Evolutionary conservation across 2,797 vertebrate species (phyloP).

Genomic region (Propithecus perrieri): DNA sequence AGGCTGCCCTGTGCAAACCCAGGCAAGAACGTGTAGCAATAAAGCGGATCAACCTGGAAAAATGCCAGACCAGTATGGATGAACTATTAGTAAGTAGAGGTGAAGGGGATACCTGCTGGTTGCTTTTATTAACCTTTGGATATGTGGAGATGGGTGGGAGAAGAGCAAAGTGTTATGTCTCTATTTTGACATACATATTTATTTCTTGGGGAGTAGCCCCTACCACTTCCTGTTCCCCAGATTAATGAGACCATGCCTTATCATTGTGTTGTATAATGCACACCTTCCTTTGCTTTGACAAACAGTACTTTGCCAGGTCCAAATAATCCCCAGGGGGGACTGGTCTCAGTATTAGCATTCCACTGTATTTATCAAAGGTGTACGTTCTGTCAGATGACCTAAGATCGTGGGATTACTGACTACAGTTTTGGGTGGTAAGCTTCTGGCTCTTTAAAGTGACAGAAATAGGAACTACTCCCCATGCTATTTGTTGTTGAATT

Average conservation of each 20-base stretch:
- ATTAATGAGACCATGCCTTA: not conserved
- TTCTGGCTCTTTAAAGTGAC: not conserved
- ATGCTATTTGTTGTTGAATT: not conserved
- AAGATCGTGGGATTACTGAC: not conserved
- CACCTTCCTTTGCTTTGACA: not conserved
- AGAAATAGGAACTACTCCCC: not conserved
- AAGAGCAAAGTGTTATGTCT: not conserved
- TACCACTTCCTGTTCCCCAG: not conserved
- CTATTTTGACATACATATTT: not conserved
- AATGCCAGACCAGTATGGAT: slow-evolving; percentile 99
- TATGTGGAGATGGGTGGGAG: not conserved
- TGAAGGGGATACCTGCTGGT: not conserved
- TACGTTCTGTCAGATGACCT: not conserved
- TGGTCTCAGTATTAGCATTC: not conserved
- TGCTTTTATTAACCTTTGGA: not conserved
- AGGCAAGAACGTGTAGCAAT: slow-evolving; percentile 98
- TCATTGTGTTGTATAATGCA: not conserved
- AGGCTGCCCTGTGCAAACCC: slow-evolving; percentile 97
- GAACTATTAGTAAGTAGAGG: slow-evolving; percentile 95
- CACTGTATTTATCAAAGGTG: not conserved
- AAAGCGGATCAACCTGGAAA: slow-evolving; percentile 99
- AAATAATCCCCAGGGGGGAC: not conserved
- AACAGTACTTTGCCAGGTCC: not conserved
- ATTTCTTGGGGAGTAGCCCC: not conserved
- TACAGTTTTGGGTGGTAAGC: not conserved